Conservation (phyloP, 2,797 vertebrate species). For the Erpetoichthys calabaricus region DNA sequence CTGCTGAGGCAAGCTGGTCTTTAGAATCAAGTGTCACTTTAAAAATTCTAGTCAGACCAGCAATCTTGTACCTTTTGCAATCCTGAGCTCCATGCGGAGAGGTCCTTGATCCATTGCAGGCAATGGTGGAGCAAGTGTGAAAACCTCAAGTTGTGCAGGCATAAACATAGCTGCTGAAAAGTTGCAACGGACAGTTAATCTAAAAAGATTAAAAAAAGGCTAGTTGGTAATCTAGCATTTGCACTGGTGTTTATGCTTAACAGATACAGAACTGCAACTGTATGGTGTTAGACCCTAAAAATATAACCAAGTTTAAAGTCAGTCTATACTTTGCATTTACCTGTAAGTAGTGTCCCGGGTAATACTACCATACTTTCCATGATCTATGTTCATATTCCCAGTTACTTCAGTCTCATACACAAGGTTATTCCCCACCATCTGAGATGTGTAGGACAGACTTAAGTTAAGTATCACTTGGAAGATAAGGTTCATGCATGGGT, state of each 20-base stretch:
- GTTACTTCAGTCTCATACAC: constrained; percentile 43
- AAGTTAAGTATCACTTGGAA: too few species aligned
- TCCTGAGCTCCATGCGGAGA: constrained; percentile 32
- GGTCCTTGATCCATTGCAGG: constrained; percentile 30
- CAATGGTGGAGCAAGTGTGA: constrained; percentile 12
- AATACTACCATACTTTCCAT: constrained; percentile 31
- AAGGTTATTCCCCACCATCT: constrained; percentile 29
- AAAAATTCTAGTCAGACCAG: too few species aligned
- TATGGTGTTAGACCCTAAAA: too few species aligned
- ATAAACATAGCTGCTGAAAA: constrained; percentile 23
- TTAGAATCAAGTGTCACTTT: too few species aligned
- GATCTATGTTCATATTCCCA: constrained; percentile 26
- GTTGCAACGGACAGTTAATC: constrained; percentile 19
- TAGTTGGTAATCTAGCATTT: background rate
- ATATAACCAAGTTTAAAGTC: too few species aligned
- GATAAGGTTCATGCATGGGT: too few species aligned
- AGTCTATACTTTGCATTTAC: constrained; percentile 21
- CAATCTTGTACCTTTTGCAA: constrained; percentile 28
- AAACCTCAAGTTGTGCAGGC: constrained; percentile 26
- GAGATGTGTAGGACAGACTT: background rate
- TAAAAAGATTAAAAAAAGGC: background rate
- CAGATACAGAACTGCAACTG: too few species aligned
- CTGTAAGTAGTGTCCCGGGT: constrained; percentile 43
- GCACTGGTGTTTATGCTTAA: too few species aligned
- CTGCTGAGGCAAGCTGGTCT: too few species aligned